Evolutionary conservation across 2,113 vertebrate species (phyloP).

Genomic region (Lepisosteus osseus): DNA sequence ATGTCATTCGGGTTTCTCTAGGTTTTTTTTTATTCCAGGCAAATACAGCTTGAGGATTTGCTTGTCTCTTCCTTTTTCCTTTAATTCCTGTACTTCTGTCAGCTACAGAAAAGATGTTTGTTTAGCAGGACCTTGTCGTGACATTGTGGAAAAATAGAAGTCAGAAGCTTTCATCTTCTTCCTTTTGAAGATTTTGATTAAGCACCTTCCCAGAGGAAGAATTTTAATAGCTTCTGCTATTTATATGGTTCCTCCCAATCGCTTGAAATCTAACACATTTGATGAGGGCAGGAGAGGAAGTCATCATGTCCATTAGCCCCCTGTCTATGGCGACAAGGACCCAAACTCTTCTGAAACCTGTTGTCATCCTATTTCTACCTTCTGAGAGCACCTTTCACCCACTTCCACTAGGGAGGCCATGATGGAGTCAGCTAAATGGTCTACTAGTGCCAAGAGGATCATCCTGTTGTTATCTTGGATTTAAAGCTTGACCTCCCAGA

Average conservation of each 20-base stretch:
- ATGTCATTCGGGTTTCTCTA: no score
- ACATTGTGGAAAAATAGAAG: background rate
- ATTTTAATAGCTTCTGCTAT: slow-evolving; percentile 7
- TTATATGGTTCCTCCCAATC: background rate
- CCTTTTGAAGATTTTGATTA: slow-evolving; percentile 9
- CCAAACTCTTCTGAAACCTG: no score
- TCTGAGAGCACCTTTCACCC: no score
- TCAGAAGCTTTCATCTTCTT: background rate
- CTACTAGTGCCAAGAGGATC: no score
- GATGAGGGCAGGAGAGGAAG: background rate
- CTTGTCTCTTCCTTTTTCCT: background rate
- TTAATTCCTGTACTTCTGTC: background rate
- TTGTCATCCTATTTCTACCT: no score
- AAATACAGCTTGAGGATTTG: background rate
- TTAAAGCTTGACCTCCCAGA: no score
- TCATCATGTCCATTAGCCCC: no score
- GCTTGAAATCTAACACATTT: background rate
- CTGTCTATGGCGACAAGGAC: no score
- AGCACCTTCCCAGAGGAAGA: background rate
- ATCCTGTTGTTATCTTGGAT: no score
- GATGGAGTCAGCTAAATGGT: no score
- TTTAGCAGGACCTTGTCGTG: slow-evolving; percentile 4
- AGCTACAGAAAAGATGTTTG: background rate
- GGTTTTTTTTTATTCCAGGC: background rate
- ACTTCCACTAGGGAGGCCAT: no score